Evolutionary conservation across 2,888 invertebrate species (phyloP).

Genomic region (Augochlorella aurata): DNA sequence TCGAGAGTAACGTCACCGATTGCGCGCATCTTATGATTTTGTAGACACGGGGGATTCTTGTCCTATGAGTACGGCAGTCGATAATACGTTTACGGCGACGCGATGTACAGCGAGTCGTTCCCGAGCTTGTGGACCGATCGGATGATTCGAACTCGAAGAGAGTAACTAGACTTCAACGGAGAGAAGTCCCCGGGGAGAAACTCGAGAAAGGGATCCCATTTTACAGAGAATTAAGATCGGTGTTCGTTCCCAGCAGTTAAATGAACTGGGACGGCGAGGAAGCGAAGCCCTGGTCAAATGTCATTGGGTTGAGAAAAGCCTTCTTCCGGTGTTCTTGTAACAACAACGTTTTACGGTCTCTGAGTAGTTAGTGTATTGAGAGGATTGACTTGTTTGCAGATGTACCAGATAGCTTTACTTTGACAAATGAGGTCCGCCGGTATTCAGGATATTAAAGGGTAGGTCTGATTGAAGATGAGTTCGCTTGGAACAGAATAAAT

Average conservation of each 20-base stretch:
- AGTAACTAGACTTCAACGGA: constrained; percentile 14
- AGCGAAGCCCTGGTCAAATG: constrained; percentile 1
- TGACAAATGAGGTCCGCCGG: not conserved
- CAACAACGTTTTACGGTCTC: not conserved
- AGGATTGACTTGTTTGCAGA: not conserved
- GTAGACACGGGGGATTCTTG: constrained; percentile 1
- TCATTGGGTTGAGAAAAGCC: not conserved
- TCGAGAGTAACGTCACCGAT: not conserved
- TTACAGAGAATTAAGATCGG: constrained; percentile 30
- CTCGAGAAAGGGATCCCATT: constrained; percentile 12
- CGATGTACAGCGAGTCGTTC: not conserved
- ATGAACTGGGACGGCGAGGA: constrained; percentile 18
- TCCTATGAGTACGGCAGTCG: not conserved
- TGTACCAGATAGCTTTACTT: not conserved
- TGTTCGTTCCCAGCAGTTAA: constrained; percentile 17
- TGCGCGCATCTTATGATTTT: not conserved
- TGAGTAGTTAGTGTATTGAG: not conserved
- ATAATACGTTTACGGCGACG: constrained; percentile 10
- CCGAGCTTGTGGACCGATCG: not conserved
- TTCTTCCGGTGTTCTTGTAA: not conserved
- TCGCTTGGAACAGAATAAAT: not conserved
- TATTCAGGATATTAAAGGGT: not conserved
- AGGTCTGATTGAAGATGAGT: not conserved
- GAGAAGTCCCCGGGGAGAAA: constrained; percentile 16
- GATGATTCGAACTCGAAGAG: not conserved